Base-by-base conservation (phyloP, 2,113 vertebrate genomes). In the Myiozetetes cayanensis region DNA sequence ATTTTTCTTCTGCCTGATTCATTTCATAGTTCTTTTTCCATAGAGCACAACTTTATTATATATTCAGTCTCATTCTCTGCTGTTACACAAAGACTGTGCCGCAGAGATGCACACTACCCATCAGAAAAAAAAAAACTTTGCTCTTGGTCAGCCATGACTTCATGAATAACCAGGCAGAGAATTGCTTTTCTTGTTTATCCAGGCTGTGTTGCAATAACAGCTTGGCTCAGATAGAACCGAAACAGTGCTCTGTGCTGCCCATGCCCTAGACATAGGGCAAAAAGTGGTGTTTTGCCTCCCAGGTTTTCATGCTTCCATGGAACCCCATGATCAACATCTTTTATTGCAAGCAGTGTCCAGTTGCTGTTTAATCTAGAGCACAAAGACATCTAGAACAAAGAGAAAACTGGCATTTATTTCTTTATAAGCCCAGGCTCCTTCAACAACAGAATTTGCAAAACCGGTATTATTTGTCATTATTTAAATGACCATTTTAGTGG, bases 21-120 rank as follows among this genome's bases (percentile, higher is more conserved):
- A 55, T 93, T 92, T 80, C 59, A 65, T 33, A 56, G 50, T 65
- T 95, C 31, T 47, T 28, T 89, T 94, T 73, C 63, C 66, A 80
- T 55, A 67, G 25, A 84, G 31, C n/a, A 12, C 72, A 76, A 37
- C 41, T 94, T 84, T 79, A 50, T 93, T 95, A 27, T 12, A 4
- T 56, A 80, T 77, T 94, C 52, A 44, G 0, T 71, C 50, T 80
- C 59, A 49, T 56, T 85, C 50, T 87, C 30, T 80, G 55, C 75
- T 93, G n/a, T 71, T 77, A 15, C 31, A 53, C 59, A 62, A 70
- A 83, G 90, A 56, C 62, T 43, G 1, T 43, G 55, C 52, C 2
- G 0, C 59, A 84, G 65, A 76, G 35, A 46, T 84, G 55, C 0
- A 5, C 16, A 8, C n/a, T 94, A 66, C 14, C 53, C 37, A 52